Conservation (phyloP, 2,888 invertebrate genomes). For the Caenorhabditis zanzibari region DNA sequence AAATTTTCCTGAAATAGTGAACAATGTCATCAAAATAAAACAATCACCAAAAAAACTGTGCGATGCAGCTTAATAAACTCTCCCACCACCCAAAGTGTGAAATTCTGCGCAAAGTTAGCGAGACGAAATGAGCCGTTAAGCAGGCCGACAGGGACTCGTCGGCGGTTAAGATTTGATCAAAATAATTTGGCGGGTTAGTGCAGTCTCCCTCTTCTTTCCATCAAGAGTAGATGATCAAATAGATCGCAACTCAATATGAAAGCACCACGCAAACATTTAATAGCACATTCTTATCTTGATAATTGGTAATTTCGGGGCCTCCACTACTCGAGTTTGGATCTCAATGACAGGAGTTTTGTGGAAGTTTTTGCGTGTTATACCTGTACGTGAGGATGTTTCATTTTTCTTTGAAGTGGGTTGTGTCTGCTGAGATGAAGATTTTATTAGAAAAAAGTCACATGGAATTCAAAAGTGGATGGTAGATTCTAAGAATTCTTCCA, state of each 20-base stretch:
- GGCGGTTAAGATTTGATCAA: conserved; percentile 53
- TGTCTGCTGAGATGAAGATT: neutral
- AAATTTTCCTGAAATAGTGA: conserved; percentile 1
- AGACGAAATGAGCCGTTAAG: conserved; percentile 53
- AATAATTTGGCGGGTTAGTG: conserved; percentile 66
- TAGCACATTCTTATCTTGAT: conserved; percentile 59
- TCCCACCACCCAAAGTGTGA: conserved; percentile 39
- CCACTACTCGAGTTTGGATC: conserved; percentile 34
- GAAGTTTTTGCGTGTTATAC: conserved; percentile 23
- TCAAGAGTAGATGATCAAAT: conserved; percentile 65
- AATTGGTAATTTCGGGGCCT: conserved; percentile 53
- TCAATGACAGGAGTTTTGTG: conserved; percentile 13
- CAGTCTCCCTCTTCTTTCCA: conserved; percentile 14
- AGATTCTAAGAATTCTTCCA: too few relatives aligned
- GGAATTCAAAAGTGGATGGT: too few relatives aligned
- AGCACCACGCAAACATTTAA: conserved; percentile 61
- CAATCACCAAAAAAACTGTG: conserved; percentile 5
- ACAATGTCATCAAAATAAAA: neutral
- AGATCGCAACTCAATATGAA: conserved; percentile 57
- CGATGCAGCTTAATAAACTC: neutral
- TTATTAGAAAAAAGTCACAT: neutral
- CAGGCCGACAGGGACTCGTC: conserved; percentile 21
- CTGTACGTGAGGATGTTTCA: conserved; percentile 18
- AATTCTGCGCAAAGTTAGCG: conserved; percentile 37
- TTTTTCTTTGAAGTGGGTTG: conserved; percentile 18